Conservation (phyloP, 2,113 vertebrate genomes). For the Callaeas wilsoni region DNA sequence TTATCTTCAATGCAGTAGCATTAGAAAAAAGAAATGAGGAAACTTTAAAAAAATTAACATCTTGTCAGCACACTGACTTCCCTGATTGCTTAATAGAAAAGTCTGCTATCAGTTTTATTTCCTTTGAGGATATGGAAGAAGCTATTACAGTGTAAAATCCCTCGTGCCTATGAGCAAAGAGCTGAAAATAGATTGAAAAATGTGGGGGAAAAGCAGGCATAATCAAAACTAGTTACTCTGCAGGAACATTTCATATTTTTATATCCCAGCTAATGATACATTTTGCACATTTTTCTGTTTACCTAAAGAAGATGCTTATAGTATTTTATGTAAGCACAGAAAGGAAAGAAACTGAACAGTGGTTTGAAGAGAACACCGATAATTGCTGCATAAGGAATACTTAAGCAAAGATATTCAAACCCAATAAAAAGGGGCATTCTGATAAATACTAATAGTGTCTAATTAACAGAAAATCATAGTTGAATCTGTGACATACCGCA, state of each 20-base stretch:
- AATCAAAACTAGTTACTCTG: background rate
- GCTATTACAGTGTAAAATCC: slow-evolving; percentile 11
- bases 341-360: background rate
- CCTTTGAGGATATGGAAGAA: slow-evolving; percentile 10
- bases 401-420: background rate
- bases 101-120: slow-evolving; percentile 24
- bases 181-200: slow-evolving; percentile 34
- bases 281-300: slow-evolving; percentile 31
- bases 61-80: background rate
- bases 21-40: slow-evolving; percentile 33
- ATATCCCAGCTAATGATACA: background rate
- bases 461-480: background rate
- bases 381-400: background rate
- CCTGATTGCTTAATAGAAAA: slow-evolving; percentile 23
- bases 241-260: background rate
- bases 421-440: background rate
- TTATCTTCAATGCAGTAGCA: background rate
- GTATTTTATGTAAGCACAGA: background rate
- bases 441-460: background rate
- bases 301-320: background rate
- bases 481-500: background rate
- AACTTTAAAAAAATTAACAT: background rate
- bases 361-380: background rate
- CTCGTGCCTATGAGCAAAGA: background rate
- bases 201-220: background rate